A percentile compares a stretch with the other conserved stretches of the same genome.
phyloP scores from a whole-genome alignment of 2,888 invertebrate species.

The Scaptomyza parva region DNA sequence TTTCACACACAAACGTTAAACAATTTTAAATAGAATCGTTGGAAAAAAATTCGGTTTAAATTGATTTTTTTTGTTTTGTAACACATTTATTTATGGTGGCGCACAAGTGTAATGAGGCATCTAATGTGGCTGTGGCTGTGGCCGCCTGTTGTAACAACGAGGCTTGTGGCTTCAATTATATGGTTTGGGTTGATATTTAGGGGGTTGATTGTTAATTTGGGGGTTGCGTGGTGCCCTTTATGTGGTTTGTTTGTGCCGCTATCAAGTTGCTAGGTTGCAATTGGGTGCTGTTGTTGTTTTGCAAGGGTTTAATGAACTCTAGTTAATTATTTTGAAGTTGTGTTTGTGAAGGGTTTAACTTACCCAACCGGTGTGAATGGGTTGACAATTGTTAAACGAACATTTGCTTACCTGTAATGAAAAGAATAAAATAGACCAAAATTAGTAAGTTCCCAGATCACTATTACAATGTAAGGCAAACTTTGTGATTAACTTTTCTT shows the following conservation, averaged over 20 bases:
- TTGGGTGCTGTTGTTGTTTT: background rate
- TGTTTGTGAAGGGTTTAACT: constrained; percentile 18
- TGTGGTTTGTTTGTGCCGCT: constrained; percentile 33
- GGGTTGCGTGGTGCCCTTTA: constrained; percentile 15
- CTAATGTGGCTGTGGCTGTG: constrained; percentile 61
- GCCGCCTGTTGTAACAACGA: constrained; percentile 56
- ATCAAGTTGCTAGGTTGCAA: constrained; percentile 51
- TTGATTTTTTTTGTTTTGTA: constrained; percentile 41
- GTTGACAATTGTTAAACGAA: background rate
- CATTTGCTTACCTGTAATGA: constrained; percentile 50
- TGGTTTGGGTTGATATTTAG: constrained; percentile 13
- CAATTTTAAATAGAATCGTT: constrained; percentile 52
- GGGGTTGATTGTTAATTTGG: constrained; percentile 28
- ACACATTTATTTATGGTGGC: constrained; percentile 26
- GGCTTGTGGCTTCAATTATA: constrained; percentile 50
- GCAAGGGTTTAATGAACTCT: constrained; percentile 68
- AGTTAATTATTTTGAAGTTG: constrained; percentile 35
- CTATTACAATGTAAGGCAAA: constrained; percentile 1
- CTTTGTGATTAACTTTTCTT: constrained; percentile 9
- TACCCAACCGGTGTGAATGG: constrained; percentile 24
- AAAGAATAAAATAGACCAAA: constrained; percentile 8
- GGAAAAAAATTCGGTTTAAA: constrained; percentile 36
- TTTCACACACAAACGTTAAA: constrained; percentile 66
- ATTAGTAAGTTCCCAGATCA: constrained; percentile 9
- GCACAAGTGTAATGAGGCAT: constrained; percentile 46